A percentile compares a stretch with the other conserved stretches of the same genome.
Evolutionary conservation across 2,797 vertebrate genomes (phyloP).

Genomic region (Carcharodon carcharias): DNA sequence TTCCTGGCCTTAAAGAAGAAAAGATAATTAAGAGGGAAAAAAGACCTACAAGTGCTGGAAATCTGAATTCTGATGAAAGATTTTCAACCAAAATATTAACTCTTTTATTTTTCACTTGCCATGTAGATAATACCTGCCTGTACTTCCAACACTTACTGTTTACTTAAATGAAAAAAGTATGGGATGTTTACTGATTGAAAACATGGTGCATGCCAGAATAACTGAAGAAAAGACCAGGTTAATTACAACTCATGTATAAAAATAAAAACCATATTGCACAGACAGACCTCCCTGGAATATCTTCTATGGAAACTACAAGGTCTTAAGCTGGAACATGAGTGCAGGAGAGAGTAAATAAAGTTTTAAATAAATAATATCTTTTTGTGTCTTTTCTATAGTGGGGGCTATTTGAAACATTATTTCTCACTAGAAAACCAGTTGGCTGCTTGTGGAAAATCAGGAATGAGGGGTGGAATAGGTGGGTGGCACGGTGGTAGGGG

Average conservation of each 20-base stretch:
- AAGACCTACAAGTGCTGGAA: neutral
- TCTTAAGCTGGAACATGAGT: neutral
- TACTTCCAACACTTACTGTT: neutral
- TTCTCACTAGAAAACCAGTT: neutral
- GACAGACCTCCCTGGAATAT: constrained; percentile 4
- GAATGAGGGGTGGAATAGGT: neutral
- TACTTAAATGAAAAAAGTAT: neutral
- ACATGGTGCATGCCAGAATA: neutral
- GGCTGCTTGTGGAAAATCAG: too few relatives aligned
- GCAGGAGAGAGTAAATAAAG: neutral
- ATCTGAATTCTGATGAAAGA: neutral
- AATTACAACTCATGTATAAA: constrained; percentile 33
- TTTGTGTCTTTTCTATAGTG: neutral
- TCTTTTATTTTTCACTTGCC: neutral
- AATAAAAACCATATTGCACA: neutral
- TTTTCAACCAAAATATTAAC: constrained; percentile 1
- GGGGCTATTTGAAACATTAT: neutral
- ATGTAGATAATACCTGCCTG: neutral
- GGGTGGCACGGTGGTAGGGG: neutral
- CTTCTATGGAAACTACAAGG: neutral
- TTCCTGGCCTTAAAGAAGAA: neutral
- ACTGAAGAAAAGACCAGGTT: neutral
- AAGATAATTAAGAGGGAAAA: neutral
- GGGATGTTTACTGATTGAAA: neutral
- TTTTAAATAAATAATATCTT: neutral